Percentiles rank a stretch among this genome's conserved stretches.
Conservation (phyloP, 2,888 invertebrate species). For the Scelioninae gen. 2 region DNA sequence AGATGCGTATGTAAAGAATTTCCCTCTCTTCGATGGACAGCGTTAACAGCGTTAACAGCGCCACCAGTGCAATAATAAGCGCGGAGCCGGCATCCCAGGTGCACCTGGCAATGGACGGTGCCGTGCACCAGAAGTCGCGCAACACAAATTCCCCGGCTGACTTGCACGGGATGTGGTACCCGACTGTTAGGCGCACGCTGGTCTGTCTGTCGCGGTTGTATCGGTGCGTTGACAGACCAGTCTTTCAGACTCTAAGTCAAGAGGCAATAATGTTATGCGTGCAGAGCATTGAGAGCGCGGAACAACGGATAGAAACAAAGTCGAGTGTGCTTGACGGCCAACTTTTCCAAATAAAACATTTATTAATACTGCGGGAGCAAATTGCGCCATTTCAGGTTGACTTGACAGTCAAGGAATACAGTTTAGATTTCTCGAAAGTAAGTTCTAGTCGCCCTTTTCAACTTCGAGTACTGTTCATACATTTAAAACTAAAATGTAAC, state of each 20-base stretch:
- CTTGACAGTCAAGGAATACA: slow-evolving; percentile 93
- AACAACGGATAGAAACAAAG: slow-evolving; percentile 84
- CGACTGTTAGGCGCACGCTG: slow-evolving; percentile 94
- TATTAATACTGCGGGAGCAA: slow-evolving; percentile 96
- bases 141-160: slow-evolving; percentile 90
- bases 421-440: slow-evolving; percentile 94
- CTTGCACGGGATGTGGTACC: slow-evolving; percentile 99
- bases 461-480: no score
- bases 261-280: slow-evolving; percentile 96
- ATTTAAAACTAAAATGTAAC: no score
- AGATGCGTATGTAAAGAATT: slow-evolving; percentile 70
- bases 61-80: no score
- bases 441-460: no score
- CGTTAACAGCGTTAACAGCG: slow-evolving; percentile 56
- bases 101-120: slow-evolving; percentile 68
- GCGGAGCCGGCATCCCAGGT: slow-evolving; percentile 68
- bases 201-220: slow-evolving; percentile 95
- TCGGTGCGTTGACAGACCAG: slow-evolving; percentile 94
- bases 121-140: slow-evolving; percentile 69
- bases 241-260: slow-evolving; percentile 97
- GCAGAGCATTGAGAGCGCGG: slow-evolving; percentile 90
- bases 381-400: slow-evolving; percentile 96
- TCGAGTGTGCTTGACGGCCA: slow-evolving; percentile 93
- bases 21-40: slow-evolving; percentile 70
- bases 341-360: slow-evolving; percentile 95